A percentile compares a stretch with the other conserved stretches of the same genome.
Evolutionary conservation across 1,140 invertebrate species (phyloP).

Genomic region (Drosophila nebulosa): DNA sequence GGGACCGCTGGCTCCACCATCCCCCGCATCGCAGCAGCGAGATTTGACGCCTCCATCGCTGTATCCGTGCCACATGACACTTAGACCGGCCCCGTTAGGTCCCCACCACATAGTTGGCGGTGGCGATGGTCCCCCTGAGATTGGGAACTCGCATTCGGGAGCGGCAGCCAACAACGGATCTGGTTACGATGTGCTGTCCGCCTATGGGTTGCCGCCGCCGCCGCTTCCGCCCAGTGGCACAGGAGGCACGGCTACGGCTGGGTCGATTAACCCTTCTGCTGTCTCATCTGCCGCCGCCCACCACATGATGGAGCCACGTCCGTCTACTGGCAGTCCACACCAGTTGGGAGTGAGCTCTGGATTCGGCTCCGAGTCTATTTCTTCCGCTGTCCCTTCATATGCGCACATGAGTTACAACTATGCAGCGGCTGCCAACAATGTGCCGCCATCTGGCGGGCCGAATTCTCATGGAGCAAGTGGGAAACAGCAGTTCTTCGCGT

Average conservation of each 20-base stretch:
- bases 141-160: constrained; percentile 8
- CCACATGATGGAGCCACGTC: constrained; percentile 36
- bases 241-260: background rate
- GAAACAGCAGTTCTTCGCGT: constrained; percentile 76
- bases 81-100: constrained; percentile 48
- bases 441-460: constrained; percentile 19
- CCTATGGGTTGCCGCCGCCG: constrained; percentile 52
- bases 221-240: constrained; percentile 20
- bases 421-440: constrained; percentile 39
- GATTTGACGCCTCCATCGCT: constrained; percentile 72
- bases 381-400: constrained; percentile 48
- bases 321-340: constrained; percentile 32
- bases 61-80: constrained; percentile 75
- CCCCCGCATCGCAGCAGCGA: constrained; percentile 66
- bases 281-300: constrained; percentile 11
- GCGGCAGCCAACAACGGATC: constrained; percentile 15
- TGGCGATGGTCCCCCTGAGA: background rate
- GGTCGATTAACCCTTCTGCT: constrained; percentile 3
- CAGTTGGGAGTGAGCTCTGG: constrained; percentile 32
- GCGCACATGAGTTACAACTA: constrained; percentile 70
- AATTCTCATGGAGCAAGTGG: constrained; percentile 48
- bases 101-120: constrained; percentile 34
- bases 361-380: constrained; percentile 38
- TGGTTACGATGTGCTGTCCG: constrained; percentile 52
- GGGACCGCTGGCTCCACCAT: constrained; percentile 53